These are phyloP conservation scores for Osmerus eperlanus DNA, from an alignment of 2,113 vertebrate species.

Conservation along the genomic window DNA sequence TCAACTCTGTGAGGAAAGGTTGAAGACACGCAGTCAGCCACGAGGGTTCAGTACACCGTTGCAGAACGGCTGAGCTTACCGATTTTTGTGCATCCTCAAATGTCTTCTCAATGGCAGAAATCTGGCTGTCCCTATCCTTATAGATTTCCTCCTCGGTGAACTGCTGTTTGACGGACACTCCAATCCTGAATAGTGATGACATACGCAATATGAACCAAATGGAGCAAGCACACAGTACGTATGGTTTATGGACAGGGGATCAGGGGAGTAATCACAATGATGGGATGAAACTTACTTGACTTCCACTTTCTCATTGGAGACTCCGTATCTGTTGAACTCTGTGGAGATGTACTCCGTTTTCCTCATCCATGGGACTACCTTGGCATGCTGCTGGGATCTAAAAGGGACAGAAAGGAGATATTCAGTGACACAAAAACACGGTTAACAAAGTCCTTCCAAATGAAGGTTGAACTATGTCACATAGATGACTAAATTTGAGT, in stretches of 20 bases:
- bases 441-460: too few relatives aligned
- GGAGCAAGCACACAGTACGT: background rate
- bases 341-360: constrained; percentile 96
- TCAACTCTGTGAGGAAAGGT: background rate
- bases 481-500: background rate
- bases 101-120: constrained; percentile 92
- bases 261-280: background rate
- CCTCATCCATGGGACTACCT: constrained; percentile 95
- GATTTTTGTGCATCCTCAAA: constrained; percentile 93
- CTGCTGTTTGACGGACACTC: constrained; percentile 94
- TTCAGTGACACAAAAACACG: background rate
- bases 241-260: too few relatives aligned
- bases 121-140: constrained; percentile 94
- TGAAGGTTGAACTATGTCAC: too few relatives aligned
- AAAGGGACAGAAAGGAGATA: background rate
- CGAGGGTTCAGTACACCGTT: background rate
- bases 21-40: background rate
- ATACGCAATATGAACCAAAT: background rate
- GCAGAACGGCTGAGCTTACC: constrained; percentile 55
- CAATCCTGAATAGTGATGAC: constrained; percentile 72
- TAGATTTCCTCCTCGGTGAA: constrained; percentile 97
- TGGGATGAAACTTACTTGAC: constrained; percentile 82
- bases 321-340: constrained; percentile 91
- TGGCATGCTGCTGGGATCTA: constrained; percentile 91
- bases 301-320: constrained; percentile 94